These are phyloP conservation scores for Macrobrachium nipponense DNA, from an alignment of 1,140 invertebrate genomes.

Conservation along the genomic window DNA sequence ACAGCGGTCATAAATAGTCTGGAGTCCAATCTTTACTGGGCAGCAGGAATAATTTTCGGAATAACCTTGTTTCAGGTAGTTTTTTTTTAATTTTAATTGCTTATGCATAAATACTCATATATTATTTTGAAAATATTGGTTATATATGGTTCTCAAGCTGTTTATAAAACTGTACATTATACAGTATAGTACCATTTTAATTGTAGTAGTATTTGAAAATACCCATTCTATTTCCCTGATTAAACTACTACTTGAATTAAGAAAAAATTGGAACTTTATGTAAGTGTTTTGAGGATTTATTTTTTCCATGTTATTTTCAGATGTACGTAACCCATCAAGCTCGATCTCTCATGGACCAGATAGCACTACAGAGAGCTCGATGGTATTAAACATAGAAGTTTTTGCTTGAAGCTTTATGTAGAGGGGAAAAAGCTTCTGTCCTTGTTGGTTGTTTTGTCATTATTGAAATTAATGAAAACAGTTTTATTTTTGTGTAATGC, in stretches of 20 bases:
- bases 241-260: too few relatives aligned
- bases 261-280: neutral
- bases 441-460: neutral
- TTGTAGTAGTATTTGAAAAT: too few relatives aligned
- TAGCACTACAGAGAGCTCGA: conserved; percentile 37
- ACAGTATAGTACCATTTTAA: too few relatives aligned
- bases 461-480: neutral
- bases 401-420: neutral
- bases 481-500: too few relatives aligned
- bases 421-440: neutral
- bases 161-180: neutral
- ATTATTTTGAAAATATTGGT: too few relatives aligned
- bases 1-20: conserved; percentile 41
- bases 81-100: neutral
- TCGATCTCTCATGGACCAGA: conserved; percentile 47
- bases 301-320: conserved; percentile 6
- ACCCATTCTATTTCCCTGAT: neutral
- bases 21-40: conserved; percentile 51
- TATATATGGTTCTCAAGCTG: too few relatives aligned
- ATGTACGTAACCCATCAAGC: conserved; percentile 57
- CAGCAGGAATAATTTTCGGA: conserved; percentile 51
- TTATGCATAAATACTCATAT: neutral
- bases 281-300: neutral
- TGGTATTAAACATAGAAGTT: conserved; percentile 28
- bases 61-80: conserved; percentile 50